Evolutionary conservation across 2,797 vertebrate species (phyloP).

Genomic region (Protosalanx chinensis): DNA sequence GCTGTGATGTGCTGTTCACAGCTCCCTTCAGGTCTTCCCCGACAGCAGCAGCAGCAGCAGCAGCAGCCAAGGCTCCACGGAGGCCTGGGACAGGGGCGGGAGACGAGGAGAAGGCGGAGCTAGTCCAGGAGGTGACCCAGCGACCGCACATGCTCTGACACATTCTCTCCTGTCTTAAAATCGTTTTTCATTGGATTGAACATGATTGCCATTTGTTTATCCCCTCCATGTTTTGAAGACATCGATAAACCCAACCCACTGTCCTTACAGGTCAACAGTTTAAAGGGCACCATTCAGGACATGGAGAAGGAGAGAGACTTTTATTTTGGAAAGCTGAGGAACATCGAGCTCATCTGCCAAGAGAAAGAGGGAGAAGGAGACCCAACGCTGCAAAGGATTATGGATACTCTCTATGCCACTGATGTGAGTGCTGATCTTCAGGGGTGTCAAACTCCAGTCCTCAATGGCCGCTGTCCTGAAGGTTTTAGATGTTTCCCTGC

Average conservation of each 20-base stretch:
- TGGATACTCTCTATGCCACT: slow-evolving; percentile 86
- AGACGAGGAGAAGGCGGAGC: slow-evolving; percentile 74
- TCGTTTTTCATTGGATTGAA: neutral
- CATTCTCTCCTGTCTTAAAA: neutral
- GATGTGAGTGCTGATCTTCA: slow-evolving; percentile 72
- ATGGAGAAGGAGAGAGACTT: slow-evolving; percentile 88
- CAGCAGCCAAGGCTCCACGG: slow-evolving; percentile 61
- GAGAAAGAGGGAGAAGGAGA: slow-evolving; percentile 83
- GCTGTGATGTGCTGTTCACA: slow-evolving; percentile 40
- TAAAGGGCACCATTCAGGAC: slow-evolving; percentile 79
- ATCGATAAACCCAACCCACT: neutral
- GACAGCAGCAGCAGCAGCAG: slow-evolving; percentile 32
- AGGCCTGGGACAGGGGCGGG: slow-evolving; percentile 55
- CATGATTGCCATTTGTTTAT: neutral
- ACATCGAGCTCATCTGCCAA: slow-evolving; percentile 86
- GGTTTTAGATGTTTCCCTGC: no score
- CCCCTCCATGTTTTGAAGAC: neutral
- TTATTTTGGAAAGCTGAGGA: slow-evolving; percentile 85
- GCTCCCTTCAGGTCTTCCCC: slow-evolving; percentile 72
- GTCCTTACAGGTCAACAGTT: slow-evolving; percentile 69
- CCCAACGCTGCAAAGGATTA: slow-evolving; percentile 81
- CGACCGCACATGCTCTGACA: neutral
- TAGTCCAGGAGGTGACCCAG: slow-evolving; percentile 75
- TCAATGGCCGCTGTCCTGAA: no score
- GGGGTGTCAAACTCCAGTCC: no score